phyloP scores from a whole-genome alignment of 1,140 invertebrate species.

The Pygmarrhopalites habei region DNA sequence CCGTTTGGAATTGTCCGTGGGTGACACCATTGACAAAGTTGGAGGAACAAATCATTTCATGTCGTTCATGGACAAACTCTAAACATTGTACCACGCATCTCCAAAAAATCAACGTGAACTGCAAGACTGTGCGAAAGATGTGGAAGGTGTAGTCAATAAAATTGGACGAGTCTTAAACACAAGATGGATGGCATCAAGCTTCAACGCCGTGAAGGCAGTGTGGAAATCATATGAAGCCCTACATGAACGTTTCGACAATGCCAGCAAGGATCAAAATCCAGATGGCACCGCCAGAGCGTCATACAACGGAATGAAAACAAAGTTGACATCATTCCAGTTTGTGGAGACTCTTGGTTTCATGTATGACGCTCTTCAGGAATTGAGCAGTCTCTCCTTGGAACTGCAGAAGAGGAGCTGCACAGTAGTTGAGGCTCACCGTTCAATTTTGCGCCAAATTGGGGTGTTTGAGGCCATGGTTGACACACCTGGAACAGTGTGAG shows the following conservation, averaged over 20 bases:
- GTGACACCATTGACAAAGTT: not conserved
- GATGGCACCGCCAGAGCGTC: too few species aligned
- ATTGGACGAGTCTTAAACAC: not conserved
- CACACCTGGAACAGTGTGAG: too few species aligned
- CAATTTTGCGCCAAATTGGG: too few species aligned
- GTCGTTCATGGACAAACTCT: not conserved
- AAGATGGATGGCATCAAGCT: not conserved
- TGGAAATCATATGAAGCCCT: not conserved
- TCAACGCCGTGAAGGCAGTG: not conserved
- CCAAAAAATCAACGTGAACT: not conserved
- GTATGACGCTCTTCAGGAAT: too few species aligned
- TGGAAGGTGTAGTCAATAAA: not conserved
- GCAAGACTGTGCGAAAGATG: not conserved
- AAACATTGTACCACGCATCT: not conserved
- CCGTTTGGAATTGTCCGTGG: not conserved
- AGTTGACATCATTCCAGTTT: too few species aligned
- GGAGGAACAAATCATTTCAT: not conserved
- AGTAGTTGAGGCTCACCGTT: too few species aligned
- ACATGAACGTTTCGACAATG: not conserved
- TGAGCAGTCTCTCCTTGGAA: too few species aligned
- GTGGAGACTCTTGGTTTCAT: too few species aligned
- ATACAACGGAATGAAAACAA: too few species aligned
- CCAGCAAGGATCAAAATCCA: too few species aligned
- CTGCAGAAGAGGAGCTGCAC: too few species aligned
- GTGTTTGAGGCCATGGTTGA: too few species aligned